Evolutionary conservation across 2,113 vertebrate genomes (phyloP).

Genomic region (Centropus unirufus): DNA sequence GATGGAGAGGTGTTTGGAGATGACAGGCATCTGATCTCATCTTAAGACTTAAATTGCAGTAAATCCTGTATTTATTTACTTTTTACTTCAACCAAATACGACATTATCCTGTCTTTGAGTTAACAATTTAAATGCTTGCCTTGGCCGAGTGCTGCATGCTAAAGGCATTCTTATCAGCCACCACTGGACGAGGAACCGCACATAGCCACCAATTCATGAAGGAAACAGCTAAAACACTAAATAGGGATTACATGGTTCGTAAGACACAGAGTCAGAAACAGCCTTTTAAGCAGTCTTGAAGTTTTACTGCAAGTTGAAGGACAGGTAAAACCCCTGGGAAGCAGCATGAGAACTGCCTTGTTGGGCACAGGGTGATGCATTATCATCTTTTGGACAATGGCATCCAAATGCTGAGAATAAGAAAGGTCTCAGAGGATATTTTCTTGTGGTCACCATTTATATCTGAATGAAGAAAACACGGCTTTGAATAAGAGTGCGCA

Average conservation of each 20-base stretch:
- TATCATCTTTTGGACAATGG: background rate
- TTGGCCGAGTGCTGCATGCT: background rate
- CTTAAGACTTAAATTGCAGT: constrained; percentile 45
- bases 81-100: constrained; percentile 46
- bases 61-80: constrained; percentile 50
- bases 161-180: background rate
- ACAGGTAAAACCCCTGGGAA: background rate
- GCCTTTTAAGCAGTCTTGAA: background rate
- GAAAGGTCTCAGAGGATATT: background rate
- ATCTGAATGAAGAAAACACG: background rate
- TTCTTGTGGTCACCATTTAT: background rate
- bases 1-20: constrained; percentile 51
- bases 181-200: background rate
- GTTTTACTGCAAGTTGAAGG: background rate
- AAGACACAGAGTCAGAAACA: background rate
- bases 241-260: background rate
- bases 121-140: background rate
- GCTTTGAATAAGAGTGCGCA: background rate
- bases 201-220: background rate
- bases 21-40: constrained; percentile 5
- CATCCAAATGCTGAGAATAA: background rate
- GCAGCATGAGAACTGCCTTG: background rate
- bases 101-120: background rate
- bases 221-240: background rate
- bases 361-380: background rate